These are phyloP conservation scores for Dusona sp. DNA, from an alignment of 2,888 invertebrate species.

Conservation along the genomic window DNA sequence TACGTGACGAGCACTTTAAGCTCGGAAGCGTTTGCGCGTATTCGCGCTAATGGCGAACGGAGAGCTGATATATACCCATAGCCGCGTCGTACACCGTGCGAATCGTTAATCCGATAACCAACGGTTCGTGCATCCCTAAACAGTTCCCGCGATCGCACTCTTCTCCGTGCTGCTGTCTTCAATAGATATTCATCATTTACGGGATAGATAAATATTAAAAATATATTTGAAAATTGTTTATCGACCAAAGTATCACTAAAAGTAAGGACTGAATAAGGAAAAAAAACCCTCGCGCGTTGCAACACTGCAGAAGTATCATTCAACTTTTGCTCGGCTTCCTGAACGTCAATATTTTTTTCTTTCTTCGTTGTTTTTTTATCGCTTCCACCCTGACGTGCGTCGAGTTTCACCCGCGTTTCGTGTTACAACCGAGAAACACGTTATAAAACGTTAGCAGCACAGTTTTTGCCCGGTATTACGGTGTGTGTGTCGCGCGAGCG, in stretches of 20 bases:
- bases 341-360: constrained; percentile 41
- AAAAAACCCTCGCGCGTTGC: not conserved
- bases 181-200: not conserved
- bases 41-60: constrained; percentile 73
- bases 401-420: constrained; percentile 72
- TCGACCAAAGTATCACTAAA: not conserved
- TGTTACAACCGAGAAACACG: constrained; percentile 76
- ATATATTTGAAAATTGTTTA: not conserved
- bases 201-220: not conserved
- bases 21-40: constrained; percentile 74
- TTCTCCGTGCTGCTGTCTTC: not conserved
- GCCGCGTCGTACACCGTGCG: constrained; percentile 77
- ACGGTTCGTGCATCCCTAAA: constrained; percentile 78
- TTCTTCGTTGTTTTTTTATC: constrained; percentile 7
- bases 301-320: not conserved
- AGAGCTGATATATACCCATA: constrained; percentile 32
- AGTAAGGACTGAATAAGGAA: not conserved
- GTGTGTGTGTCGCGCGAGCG: not conserved
- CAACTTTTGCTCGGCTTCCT: constrained; percentile 60
- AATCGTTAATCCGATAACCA: constrained; percentile 81
- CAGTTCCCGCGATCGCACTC: constrained; percentile 63
- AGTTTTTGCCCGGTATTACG: constrained; percentile 29
- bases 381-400: constrained; percentile 35
- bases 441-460: constrained; percentile 46
- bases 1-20: constrained; percentile 67